Conservation (phyloP, 2,888 invertebrate genomes). For the Agonopterix arenella region DNA sequence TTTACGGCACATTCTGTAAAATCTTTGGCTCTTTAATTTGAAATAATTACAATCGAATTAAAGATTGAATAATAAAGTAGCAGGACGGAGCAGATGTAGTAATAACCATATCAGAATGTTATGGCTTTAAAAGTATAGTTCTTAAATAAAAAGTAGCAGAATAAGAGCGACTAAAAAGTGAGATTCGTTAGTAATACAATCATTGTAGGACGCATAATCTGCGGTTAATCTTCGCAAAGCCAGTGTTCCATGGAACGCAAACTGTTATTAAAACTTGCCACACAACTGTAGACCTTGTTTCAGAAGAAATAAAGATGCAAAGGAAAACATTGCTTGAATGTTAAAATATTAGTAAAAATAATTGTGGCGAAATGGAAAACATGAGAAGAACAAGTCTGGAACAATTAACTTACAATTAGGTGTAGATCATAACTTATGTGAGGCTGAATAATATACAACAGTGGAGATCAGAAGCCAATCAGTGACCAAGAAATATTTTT, state of each 20-base stretch:
- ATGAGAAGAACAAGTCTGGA: neutral
- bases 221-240: conserved; percentile 5
- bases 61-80: too few relatives aligned
- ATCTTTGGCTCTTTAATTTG: too few relatives aligned
- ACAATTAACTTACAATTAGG: neutral
- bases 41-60: too few relatives aligned
- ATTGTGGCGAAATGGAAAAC: neutral
- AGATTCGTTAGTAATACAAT: neutral
- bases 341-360: neutral
- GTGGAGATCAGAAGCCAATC: too few relatives aligned
- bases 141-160: neutral
- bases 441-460: too few relatives aligned
- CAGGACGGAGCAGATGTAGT: too few relatives aligned
- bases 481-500: too few relatives aligned
- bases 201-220: conserved; percentile 1
- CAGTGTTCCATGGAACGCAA: conserved; percentile 4
- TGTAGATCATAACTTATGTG: neutral
- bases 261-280: neutral
- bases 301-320: neutral
- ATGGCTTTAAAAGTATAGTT: too few relatives aligned
- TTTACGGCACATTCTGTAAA: too few relatives aligned
- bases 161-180: neutral
- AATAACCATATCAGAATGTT: too few relatives aligned
- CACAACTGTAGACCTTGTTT: neutral
- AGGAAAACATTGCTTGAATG: neutral